Evolutionary conservation across 2,797 vertebrate species (phyloP).

Genomic region (Petrocephalus schoutedeni): DNA sequence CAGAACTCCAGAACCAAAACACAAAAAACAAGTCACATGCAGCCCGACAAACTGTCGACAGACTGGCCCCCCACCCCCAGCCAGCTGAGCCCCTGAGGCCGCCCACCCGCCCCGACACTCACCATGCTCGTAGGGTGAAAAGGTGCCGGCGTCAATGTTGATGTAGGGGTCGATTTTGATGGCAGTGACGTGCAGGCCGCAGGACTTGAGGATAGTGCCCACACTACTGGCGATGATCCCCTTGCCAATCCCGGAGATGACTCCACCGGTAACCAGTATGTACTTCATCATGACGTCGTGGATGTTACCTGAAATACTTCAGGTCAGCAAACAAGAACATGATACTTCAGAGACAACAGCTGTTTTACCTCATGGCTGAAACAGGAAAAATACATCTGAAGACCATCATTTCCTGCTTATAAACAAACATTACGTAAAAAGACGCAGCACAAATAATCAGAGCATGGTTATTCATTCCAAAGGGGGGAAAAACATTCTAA

Average conservation of each 20-base stretch:
- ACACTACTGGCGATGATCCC: slow-evolving; percentile 95
- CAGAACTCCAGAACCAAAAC: neutral
- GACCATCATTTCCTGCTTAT: neutral
- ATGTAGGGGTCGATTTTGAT: slow-evolving; percentile 97
- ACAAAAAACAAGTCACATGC: neutral
- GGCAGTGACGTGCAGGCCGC: slow-evolving; percentile 85
- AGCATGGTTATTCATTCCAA: neutral
- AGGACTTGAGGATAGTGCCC: slow-evolving; percentile 92
- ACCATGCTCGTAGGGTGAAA: slow-evolving; percentile 95
- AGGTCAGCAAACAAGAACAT: neutral
- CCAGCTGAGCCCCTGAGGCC: neutral
- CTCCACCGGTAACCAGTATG: slow-evolving; percentile 91
- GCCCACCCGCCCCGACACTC: slow-evolving; percentile 30
- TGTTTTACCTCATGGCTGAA: neutral
- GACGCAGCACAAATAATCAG: neutral
- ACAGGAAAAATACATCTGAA: neutral
- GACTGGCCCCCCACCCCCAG: neutral
- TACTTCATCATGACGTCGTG: slow-evolving; percentile 76
- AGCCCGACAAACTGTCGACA: neutral
- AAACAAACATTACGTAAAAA: neutral
- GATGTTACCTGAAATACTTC: slow-evolving; percentile 24
- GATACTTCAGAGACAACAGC: neutral
- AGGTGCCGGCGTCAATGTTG: slow-evolving; percentile 93
- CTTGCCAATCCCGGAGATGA: slow-evolving; percentile 95
- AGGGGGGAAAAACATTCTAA: neutral